Conservation (phyloP, 2,797 vertebrate species). For the Clarias pachynema region DNA sequence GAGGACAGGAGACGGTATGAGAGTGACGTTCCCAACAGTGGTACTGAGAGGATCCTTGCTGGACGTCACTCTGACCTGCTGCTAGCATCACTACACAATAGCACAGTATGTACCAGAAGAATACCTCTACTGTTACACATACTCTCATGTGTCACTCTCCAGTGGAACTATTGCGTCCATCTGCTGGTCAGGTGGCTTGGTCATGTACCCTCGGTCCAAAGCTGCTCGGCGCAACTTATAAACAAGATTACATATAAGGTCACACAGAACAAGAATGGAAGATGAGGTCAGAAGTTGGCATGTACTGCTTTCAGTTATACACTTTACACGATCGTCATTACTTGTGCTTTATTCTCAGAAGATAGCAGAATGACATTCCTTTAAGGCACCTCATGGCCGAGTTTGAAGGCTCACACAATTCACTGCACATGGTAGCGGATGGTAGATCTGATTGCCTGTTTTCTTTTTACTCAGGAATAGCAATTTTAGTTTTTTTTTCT, state of each 20-base stretch:
- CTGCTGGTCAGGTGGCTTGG: slow-evolving; percentile 12
- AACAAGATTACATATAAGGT: not conserved
- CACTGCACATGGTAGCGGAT: not conserved
- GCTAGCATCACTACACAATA: slow-evolving; percentile 24
- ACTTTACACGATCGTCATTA: not conserved
- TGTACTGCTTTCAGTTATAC: not conserved
- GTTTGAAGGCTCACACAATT: not conserved
- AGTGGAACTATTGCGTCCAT: not conserved
- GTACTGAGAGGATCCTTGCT: slow-evolving; percentile 35
- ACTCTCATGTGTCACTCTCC: not conserved
- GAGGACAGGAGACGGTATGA: not conserved
- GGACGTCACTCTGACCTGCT: not conserved
- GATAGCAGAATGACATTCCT: not conserved
- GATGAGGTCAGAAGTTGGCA: not conserved
- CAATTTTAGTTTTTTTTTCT: not conserved
- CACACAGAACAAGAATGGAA: not conserved
- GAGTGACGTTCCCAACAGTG: slow-evolving; percentile 6
- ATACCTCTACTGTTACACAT: slow-evolving; percentile 29
- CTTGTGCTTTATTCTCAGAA: not conserved
- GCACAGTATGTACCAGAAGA: slow-evolving; percentile 23
- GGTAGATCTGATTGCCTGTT: not conserved
- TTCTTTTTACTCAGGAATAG: not conserved
- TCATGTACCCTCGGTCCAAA: not conserved
- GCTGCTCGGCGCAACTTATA: not conserved
- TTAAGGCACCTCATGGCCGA: not conserved